Conservation (phyloP, 2,888 invertebrate species). For the Aricia artaxerxes region DNA sequence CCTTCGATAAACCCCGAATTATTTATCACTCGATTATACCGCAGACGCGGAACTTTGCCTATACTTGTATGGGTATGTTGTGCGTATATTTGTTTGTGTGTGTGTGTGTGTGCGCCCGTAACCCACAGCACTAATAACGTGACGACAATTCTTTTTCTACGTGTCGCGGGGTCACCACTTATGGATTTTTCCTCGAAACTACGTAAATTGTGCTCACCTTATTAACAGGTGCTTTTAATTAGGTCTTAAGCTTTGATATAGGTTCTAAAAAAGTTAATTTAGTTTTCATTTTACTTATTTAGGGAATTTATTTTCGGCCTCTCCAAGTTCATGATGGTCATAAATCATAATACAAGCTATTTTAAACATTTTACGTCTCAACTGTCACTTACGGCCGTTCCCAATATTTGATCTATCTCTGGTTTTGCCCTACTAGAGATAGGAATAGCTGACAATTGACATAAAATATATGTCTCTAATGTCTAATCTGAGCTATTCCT, state of each 20-base stretch:
- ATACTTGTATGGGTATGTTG: constrained; percentile 33
- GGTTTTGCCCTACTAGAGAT: no score
- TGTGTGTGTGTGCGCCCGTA: constrained; percentile 32
- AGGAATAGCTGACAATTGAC: no score
- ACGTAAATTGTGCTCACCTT: background rate
- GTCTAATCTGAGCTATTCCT: no score
- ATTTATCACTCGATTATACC: constrained; percentile 71
- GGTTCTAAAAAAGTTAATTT: background rate
- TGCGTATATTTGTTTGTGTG: constrained; percentile 36
- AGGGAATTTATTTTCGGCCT: no score
- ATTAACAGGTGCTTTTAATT: background rate
- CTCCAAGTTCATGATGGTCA: no score
- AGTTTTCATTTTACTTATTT: no score
- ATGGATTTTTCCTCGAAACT: background rate
- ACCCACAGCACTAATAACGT: constrained; percentile 33
- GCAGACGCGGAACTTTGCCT: constrained; percentile 45
- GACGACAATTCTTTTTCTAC: constrained; percentile 40
- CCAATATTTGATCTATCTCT: no score
- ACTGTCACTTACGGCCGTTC: no score
- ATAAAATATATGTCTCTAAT: no score
- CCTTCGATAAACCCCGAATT: constrained; percentile 73
- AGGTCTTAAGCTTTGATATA: background rate
- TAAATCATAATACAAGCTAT: no score
- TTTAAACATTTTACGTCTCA: no score
- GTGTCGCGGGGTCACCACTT: constrained; percentile 1